These are phyloP conservation scores for Nesoenas mayeri DNA, from an alignment of 2,113 vertebrate species.

Conservation along the genomic window DNA sequence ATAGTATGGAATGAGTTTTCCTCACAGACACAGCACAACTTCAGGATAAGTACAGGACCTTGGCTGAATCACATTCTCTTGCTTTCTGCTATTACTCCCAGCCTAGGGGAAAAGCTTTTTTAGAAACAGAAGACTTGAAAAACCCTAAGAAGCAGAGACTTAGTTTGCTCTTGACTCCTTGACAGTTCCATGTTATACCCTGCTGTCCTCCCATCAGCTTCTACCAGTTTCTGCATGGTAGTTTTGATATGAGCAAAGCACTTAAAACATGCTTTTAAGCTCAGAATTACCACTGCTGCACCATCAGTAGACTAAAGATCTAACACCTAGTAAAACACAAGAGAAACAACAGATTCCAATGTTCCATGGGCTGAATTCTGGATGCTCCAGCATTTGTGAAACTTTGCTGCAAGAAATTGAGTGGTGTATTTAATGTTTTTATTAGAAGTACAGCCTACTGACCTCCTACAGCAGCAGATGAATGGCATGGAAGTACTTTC, in stretches of 20 bases:
- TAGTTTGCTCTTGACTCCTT: not conserved
- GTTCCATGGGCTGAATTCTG: not conserved
- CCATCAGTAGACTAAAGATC: not conserved
- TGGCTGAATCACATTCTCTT: not conserved
- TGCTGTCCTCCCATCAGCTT: not conserved
- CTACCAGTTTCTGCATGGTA: not conserved
- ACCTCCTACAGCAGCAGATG: slow-evolving; percentile 85
- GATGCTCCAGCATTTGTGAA: not conserved
- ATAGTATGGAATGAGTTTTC: not conserved
- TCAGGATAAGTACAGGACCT: not conserved
- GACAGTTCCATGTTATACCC: not conserved
- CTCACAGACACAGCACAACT: not conserved
- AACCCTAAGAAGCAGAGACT: not conserved
- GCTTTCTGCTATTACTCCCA: not conserved
- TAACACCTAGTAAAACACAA: not conserved
- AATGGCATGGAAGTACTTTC: slow-evolving; percentile 17
- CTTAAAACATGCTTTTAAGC: not conserved
- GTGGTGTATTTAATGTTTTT: not conserved
- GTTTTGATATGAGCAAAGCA: not conserved
- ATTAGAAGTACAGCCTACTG: not conserved
- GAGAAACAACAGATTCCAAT: not conserved
- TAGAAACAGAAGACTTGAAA: not conserved
- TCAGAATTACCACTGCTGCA: not conserved
- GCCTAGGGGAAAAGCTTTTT: not conserved
- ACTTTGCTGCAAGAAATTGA: not conserved